Percentiles rank a stretch among this genome's conserved stretches.
Evolutionary conservation across 2,888 invertebrate genomes (phyloP).

Genomic region (Sphaeridia pumilis): DNA sequence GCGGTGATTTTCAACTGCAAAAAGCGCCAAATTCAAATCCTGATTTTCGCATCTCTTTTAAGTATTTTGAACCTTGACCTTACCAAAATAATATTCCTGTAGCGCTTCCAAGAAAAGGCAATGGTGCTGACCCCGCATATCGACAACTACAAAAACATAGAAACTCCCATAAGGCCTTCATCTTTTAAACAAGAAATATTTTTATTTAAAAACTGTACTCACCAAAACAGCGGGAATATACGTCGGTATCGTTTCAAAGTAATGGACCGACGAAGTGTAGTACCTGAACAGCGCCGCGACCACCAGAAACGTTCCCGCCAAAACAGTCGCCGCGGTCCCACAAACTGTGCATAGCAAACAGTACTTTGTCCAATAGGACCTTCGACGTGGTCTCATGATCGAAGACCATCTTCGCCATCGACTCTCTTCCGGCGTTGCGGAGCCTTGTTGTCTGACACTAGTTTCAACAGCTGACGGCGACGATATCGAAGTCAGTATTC

Average conservation of each 20-base stretch:
- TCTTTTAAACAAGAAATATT: neutral
- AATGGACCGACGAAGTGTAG: slow-evolving; percentile 58
- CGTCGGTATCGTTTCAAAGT: slow-evolving; percentile 88
- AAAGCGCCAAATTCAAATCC: neutral
- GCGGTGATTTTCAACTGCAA: neutral
- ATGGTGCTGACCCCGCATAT: slow-evolving; percentile 35
- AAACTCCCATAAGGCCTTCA: neutral
- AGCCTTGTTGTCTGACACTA: too few species aligned
- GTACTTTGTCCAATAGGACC: slow-evolving; percentile 48
- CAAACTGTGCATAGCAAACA: slow-evolving; percentile 73
- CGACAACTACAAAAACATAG: slow-evolving; percentile 22
- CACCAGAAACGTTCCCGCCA: slow-evolving; percentile 64
- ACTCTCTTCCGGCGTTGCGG: too few species aligned
- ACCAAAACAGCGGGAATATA: slow-evolving; percentile 87
- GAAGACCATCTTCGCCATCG: too few species aligned
- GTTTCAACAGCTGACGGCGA: too few species aligned
- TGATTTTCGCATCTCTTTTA: neutral
- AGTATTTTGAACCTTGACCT: slow-evolving; percentile 1
- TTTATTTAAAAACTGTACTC: slow-evolving; percentile 39
- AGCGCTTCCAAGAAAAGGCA: slow-evolving; percentile 35
- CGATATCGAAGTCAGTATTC: too few species aligned
- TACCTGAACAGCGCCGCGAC: slow-evolving; percentile 67
- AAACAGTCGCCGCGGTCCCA: slow-evolving; percentile 61
- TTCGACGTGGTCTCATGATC: slow-evolving; percentile 17
- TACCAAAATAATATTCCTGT: slow-evolving; percentile 35